Evolutionary conservation across 2,113 vertebrate genomes (phyloP).

Genomic region (Oxyruncus cristatus): DNA sequence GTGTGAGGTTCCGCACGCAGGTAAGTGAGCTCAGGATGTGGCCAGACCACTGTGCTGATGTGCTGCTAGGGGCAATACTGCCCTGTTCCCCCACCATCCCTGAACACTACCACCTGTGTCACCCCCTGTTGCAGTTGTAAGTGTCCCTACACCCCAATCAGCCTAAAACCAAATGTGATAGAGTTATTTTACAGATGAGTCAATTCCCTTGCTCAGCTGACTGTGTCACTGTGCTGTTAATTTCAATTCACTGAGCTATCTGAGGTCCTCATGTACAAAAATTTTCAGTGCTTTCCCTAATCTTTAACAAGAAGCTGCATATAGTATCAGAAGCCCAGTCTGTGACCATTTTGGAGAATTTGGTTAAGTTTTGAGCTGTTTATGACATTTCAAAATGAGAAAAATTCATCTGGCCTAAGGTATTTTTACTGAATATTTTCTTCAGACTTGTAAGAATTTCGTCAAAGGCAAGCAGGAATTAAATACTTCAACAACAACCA

Average conservation of each 20-base stretch:
- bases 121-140: not conserved
- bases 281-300: not conserved
- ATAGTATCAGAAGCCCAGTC: not conserved
- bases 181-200: not conserved
- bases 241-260: not conserved
- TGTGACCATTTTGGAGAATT: not conserved
- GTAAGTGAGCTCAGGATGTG: not conserved
- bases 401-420: not conserved
- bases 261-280: not conserved
- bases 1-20: accelerated
- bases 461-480: not conserved
- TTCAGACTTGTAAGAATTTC: not conserved
- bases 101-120: not conserved
- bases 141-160: not conserved
- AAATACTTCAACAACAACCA: not conserved
- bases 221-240: not conserved
- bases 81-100: not conserved
- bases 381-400: not conserved
- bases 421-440: not conserved
- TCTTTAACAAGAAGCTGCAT: not conserved
- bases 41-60: not conserved
- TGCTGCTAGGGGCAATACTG: not conserved
- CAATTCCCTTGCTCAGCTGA: not conserved
- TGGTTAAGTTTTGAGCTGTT: not conserved
- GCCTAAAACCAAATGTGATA: not conserved